Percentiles rank a stretch among this genome's conserved stretches.
These are phyloP conservation scores for Agapetus fuscipes DNA, from an alignment of 2,888 invertebrate genomes.

Conservation along the genomic window DNA sequence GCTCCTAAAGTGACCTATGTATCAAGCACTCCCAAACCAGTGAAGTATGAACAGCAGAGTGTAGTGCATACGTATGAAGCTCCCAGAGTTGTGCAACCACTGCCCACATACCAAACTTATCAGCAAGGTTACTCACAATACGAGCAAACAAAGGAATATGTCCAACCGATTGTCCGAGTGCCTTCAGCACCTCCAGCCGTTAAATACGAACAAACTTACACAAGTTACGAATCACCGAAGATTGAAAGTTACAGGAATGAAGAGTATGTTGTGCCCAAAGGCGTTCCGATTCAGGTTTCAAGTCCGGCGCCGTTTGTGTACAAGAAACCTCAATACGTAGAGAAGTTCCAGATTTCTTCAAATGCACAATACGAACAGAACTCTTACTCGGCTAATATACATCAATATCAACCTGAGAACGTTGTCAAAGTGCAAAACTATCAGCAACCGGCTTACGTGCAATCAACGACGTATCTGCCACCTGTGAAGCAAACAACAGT, in stretches of 20 bases:
- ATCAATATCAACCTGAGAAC: slow-evolving; percentile 2
- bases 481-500: slow-evolving; percentile 24
- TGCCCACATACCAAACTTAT: slow-evolving; percentile 1
- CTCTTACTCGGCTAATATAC: slow-evolving; percentile 9
- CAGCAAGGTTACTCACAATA: slow-evolving; percentile 15
- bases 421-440: slow-evolving; percentile 8
- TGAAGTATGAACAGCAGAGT: slow-evolving; percentile 1
- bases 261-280: slow-evolving; percentile 2
- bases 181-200: slow-evolving; percentile 31
- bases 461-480: slow-evolving; percentile 15
- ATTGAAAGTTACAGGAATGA: slow-evolving; percentile 33
- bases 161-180: slow-evolving; percentile 16
- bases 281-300: slow-evolving; percentile 9
- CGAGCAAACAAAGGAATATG: slow-evolving; percentile 1
- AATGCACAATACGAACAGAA: slow-evolving; percentile 6
- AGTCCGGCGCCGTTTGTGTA: slow-evolving; percentile 13
- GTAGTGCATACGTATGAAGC: slow-evolving; percentile 3
- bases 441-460: slow-evolving; percentile 5
- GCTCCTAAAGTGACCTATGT: slow-evolving; percentile 13
- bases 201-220: slow-evolving; percentile 31
- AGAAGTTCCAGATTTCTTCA: slow-evolving; percentile 16
- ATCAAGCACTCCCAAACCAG: background rate
- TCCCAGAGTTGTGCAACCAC: slow-evolving; percentile 2
- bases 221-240: slow-evolving; percentile 31
- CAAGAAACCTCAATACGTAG: slow-evolving; percentile 11